These are phyloP conservation scores for Drosophila orena DNA, from an alignment of 1,140 invertebrate genomes.

Conservation along the genomic window DNA sequence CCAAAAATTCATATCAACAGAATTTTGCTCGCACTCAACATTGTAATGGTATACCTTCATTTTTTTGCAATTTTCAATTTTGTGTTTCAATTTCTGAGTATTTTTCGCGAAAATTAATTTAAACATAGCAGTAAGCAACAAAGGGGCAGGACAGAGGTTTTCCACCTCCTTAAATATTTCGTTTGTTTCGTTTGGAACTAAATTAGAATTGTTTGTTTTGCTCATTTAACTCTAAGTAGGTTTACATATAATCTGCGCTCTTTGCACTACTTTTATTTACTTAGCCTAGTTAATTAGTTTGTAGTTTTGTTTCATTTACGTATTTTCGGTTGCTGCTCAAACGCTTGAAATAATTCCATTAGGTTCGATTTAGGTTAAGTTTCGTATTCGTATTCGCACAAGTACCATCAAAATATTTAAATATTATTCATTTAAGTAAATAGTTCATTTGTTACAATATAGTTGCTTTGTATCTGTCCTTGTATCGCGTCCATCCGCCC, in stretches of 20 bases:
- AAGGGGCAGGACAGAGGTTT: constrained; percentile 39
- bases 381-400: constrained; percentile 60
- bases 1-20: constrained; percentile 81
- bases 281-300: constrained; percentile 75
- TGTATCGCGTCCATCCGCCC: constrained; percentile 17
- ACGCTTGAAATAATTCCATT: constrained; percentile 72
- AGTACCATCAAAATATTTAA: constrained; percentile 61
- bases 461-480: constrained; percentile 51
- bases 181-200: constrained; percentile 55
- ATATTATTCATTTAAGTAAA: constrained; percentile 75
- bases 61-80: too few species aligned
- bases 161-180: constrained; percentile 28
- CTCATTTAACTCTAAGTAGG: constrained; percentile 54
- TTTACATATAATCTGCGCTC: constrained; percentile 35
- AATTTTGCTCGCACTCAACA: constrained; percentile 55
- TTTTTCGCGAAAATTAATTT: constrained; percentile 67
- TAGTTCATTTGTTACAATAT: constrained; percentile 76
- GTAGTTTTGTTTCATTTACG: constrained; percentile 73
- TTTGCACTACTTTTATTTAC: constrained; percentile 66
- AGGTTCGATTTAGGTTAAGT: constrained; percentile 50
- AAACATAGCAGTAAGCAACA: constrained; percentile 80
- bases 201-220: constrained; percentile 46
- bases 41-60: constrained; percentile 26
- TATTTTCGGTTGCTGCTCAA: constrained; percentile 75
- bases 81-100: constrained; percentile 52